Base-by-base conservation (phyloP, 2,888 invertebrate genomes). In the Drosophila ochracea region DNA sequence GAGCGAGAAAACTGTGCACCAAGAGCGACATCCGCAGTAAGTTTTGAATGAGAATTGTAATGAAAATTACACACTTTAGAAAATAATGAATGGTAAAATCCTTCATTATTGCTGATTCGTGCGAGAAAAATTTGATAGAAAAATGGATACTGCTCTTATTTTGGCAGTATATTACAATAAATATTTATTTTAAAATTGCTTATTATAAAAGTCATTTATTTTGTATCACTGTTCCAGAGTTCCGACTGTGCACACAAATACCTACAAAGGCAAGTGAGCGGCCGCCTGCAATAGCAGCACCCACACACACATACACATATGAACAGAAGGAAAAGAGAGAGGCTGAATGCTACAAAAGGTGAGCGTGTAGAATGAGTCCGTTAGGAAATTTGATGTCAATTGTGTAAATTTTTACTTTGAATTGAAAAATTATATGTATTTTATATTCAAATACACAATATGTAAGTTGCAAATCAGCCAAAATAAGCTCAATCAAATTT, bases 301-400 rank as follows among this genome's bases (percentile, higher is more conserved):
- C 74, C 80, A 80, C 74, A 71, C 70, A 68, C 55, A 65, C 60
- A 67, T 35, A 49, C 63, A 64, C n/a, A 62, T 13, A 30, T 37
- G 28, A 37, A 19, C n/a, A 43, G 31, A 21, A 25, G 33, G 31
- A 35, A 31, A 59, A 41, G 19, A 35, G 39, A 54, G 35, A 63
- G 64, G 28, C 41, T 43, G 57, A 62, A 57, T 41, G 39, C 21
- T 47, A 61, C 41, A 62, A 60, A 79, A 65, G 66, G 55, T 61
- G 67, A 69, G 63, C 35, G 74, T 59, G 55, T 64, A 67, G 59
- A 62, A 53, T 25, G 39, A 33, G 49, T 69, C 88, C 79, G 21
- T 31, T 87, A 61, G 88, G 66, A 83, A 83, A 88, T 78, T 62
- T 19, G 31, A 50, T 57, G 33, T 21, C 7, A 43, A 5, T 31